phyloP scores from a whole-genome alignment of 2,888 invertebrate genomes.

The Azorinus chamasolen region DNA sequence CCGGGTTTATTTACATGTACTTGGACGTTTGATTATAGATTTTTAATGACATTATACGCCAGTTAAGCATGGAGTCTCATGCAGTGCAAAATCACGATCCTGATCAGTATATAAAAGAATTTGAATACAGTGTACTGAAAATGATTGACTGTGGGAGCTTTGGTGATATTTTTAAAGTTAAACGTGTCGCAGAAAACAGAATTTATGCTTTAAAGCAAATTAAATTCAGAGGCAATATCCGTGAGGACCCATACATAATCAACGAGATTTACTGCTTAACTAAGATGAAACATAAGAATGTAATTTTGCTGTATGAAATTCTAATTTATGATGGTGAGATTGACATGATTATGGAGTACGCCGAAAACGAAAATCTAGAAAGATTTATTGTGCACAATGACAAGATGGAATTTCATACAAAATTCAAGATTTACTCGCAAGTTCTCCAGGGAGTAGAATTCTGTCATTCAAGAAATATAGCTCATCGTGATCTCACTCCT shows the following conservation, averaged over 20 bases:
- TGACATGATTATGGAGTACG: slow-evolving; percentile 68
- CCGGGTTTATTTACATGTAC: too few relatives aligned
- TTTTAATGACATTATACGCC: too few relatives aligned
- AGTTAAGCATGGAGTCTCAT: too few relatives aligned
- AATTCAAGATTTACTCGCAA: slow-evolving; percentile 52
- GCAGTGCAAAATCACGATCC: too few relatives aligned
- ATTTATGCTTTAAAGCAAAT: slow-evolving; percentile 67
- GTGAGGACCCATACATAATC: slow-evolving; percentile 61
- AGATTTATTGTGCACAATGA: slow-evolving; percentile 32
- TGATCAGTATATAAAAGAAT: too few relatives aligned
- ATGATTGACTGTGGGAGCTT: slow-evolving; percentile 69
- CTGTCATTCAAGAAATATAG: slow-evolving; percentile 62
- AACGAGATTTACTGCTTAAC: slow-evolving; percentile 66
- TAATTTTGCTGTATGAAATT: slow-evolving; percentile 61
- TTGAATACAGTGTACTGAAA: slow-evolving; percentile 36
- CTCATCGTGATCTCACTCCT: slow-evolving; percentile 68
- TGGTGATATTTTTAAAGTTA: slow-evolving; percentile 67
- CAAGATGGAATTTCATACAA: slow-evolving; percentile 18
- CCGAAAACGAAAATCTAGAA: slow-evolving; percentile 66
- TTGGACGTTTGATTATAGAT: too few relatives aligned
- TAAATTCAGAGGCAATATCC: slow-evolving; percentile 50
- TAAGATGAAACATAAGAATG: slow-evolving; percentile 58
- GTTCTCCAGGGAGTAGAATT: slow-evolving; percentile 60
- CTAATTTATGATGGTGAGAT: slow-evolving; percentile 44
- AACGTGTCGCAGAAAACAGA: slow-evolving; percentile 22